Base-by-base conservation (phyloP, 1,140 invertebrate genomes). In the Dendroctonus ponderosae region DNA sequence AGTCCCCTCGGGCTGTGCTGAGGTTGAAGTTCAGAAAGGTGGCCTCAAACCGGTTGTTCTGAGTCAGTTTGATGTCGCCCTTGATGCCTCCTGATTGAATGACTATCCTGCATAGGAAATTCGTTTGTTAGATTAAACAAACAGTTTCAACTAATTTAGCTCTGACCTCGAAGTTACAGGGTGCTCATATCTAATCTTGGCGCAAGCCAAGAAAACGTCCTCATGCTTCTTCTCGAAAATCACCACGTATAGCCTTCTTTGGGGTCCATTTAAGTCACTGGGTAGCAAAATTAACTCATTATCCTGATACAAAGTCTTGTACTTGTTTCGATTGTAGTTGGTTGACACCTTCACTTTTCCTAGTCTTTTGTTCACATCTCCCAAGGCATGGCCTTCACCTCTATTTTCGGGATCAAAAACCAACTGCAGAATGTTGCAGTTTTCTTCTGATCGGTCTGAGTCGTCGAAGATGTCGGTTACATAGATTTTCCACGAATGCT, bases 401-500 rank as follows among this genome's bases (percentile, higher is more conserved):
- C 81, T 80, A 64, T 88, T 87, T 60, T 90, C 85, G 0, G 92
- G 92, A 82, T 96, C 91, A 72, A 93, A 95, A 0, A 96, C 84
- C 14, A 89, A 80, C 78, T 94, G 91, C 0, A 96, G 80, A 62
- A 90, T 89, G 77, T 94, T 91, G 76, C 93, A 96, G 70, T 91
- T 88, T 50, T 85, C 84, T 72, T 87, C 86, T 54, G 84, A 81
- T 66, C 81, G 84, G 78, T 89, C 89, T 72, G 86, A 87, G 4
- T 86, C 83, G 71, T 94, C 91, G 11, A 95, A 87, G 61, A 95
- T 91, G 76, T 97, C 94, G 0, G 93, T 96, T 5, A 91, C 90
- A 70, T 89, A 93, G 48, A 96, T 86, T 75, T 94, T 92, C 94
- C 94, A 97, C 26, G 87, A 85, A 77, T 96, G 92, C 70, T 88